These are phyloP conservation scores for Eretmocerus hayati DNA, from an alignment of 2,888 invertebrate genomes.

Conservation along the genomic window DNA sequence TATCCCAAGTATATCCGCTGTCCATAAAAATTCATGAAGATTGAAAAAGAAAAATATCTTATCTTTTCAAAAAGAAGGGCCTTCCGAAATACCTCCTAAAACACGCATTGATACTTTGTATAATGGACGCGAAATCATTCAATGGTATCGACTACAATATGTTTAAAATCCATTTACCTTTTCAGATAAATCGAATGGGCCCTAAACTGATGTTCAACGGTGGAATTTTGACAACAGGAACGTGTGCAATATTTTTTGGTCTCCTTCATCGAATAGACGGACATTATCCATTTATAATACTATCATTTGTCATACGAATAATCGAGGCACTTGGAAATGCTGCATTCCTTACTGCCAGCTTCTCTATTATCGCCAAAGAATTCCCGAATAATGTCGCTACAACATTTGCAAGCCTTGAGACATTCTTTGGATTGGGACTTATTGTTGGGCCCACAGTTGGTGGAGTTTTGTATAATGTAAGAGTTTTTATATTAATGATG, in stretches of 20 bases:
- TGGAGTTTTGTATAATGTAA: conserved; percentile 68
- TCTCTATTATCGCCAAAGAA: conserved; percentile 80
- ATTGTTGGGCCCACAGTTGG: conserved; percentile 89
- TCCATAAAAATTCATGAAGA: too few species aligned
- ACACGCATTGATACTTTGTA: too few species aligned
- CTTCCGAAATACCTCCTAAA: too few species aligned
- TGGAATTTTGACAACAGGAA: conserved; percentile 75
- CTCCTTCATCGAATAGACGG: conserved; percentile 65
- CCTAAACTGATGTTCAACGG: conserved; percentile 75
- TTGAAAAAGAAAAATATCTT: too few species aligned
- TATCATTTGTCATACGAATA: conserved; percentile 73
- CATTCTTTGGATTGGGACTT: conserved; percentile 79
- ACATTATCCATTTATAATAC: conserved; percentile 64
- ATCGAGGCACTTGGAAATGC: conserved; percentile 82
- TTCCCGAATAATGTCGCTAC: conserved; percentile 80
- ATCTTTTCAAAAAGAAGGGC: too few species aligned
- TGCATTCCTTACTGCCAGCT: conserved; percentile 78
- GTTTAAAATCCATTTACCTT: too few species aligned
- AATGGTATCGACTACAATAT: too few species aligned
- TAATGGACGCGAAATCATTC: too few species aligned
- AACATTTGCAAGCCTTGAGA: conserved; percentile 78
- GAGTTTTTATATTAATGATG: background rate
- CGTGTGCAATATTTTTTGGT: conserved; percentile 69
- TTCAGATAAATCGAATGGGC: conserved; percentile 65
- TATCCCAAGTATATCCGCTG: too few species aligned